Base-by-base conservation (phyloP, 2,888 invertebrate species). In the Noctua pronuba region DNA sequence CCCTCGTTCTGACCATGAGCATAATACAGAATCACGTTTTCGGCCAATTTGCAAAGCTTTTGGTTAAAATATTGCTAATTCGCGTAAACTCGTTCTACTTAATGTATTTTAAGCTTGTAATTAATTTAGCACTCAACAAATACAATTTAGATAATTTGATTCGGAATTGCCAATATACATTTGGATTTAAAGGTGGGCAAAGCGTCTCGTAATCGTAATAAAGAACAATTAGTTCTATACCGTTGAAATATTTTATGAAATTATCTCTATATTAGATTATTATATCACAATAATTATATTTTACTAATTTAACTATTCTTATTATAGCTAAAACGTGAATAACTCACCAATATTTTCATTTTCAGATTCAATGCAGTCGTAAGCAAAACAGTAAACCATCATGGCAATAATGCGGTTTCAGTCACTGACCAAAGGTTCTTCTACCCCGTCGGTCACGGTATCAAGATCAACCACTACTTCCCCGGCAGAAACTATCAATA, bases 351-450 rank as follows among this genome's bases (percentile, higher is more conserved):
- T 21, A n/a, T 49, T 71, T 46, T 4, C 10, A 52, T 13, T 88
- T 88, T 28, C 91, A 97, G 97, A 67, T 97, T 97, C 86, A 97
- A 97, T 87, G 97, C 97, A 10, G 93, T 97, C 31, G 97, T 97
- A 11, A 97, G 97, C 88, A 97, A 97, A 87, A 93, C 92, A 24
- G 85, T 95, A 0, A 93, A 94, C 77, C 96, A 94, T 78, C 96
- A 96, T 74, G 95, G 95, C 31, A 93, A 94, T 67, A 90, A 95
- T 74, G 96, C 96, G 2, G 93, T 90, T 77, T 96, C 96, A 3
- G 84, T 92, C 11, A 92, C 93, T 71, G 95, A 92, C 7, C 95
- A 95, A 62, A 93, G 94, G 76, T 93, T 94, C 75, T 96, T 94
- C 79, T 91, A 92, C 67, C 95, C 95, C 0, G 81, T 93, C 8